phyloP scores from a whole-genome alignment of 2,888 invertebrate species.

The Platycnemis pennipes region DNA sequence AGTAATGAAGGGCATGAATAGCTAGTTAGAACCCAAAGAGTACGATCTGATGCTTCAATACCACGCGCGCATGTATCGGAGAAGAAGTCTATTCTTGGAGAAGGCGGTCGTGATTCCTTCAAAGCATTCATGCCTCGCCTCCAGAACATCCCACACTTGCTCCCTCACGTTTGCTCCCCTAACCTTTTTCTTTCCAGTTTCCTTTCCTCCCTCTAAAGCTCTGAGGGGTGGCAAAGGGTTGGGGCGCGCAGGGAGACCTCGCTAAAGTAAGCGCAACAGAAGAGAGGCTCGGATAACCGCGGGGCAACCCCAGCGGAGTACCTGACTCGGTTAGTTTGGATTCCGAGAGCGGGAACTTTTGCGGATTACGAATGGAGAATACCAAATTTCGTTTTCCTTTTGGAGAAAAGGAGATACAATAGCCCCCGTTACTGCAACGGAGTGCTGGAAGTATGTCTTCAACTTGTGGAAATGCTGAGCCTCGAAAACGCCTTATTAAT shows the following conservation, averaged over 20 bases:
- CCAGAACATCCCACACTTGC: neutral
- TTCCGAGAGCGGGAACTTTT: neutral
- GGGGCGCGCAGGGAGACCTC: neutral
- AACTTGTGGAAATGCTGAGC: no score
- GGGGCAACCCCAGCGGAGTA: neutral
- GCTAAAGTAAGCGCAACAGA: neutral
- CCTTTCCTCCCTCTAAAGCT: neutral
- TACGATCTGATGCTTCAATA: no score
- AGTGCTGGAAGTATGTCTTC: neutral
- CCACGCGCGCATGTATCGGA: no score
- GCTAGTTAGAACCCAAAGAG: no score
- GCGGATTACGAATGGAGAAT: conserved; percentile 2
- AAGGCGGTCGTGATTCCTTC: neutral
- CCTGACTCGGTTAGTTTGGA: conserved; percentile 39
- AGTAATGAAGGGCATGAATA: no score
- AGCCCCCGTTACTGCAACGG: neutral
- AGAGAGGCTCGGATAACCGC: neutral
- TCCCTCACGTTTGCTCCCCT: neutral
- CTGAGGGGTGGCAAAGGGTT: neutral
- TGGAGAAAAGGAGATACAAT: neutral
- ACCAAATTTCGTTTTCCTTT: neutral
- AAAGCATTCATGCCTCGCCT: neutral
- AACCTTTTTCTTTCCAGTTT: neutral
- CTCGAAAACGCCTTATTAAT: no score
- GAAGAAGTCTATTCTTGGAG: no score